These are phyloP conservation scores for Remorina albescens DNA, from an alignment of 2,797 vertebrate genomes.

Conservation along the genomic window DNA sequence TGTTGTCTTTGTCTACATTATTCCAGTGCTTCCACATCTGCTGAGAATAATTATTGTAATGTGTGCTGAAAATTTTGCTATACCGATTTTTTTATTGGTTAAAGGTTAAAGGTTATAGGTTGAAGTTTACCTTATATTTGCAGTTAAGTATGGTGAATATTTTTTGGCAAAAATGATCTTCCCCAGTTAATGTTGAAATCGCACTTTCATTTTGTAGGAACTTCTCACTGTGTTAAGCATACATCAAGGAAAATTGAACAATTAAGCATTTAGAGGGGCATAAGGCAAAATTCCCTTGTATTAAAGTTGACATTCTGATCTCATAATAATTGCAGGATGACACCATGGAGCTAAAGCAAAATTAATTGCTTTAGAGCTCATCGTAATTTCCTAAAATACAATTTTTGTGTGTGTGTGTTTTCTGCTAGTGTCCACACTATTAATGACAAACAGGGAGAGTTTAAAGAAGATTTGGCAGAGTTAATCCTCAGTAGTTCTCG, in stretches of 20 bases:
- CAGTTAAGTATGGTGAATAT: neutral
- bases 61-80: neutral
- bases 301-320: constrained; percentile 35
- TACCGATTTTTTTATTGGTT: neutral
- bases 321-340: constrained; percentile 16
- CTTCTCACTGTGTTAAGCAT: no score
- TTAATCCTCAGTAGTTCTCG: constrained; percentile 48
- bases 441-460: constrained; percentile 46
- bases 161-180: neutral
- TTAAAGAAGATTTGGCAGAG: constrained; percentile 33
- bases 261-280: neutral
- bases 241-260: neutral
- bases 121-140: neutral
- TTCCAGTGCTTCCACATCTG: constrained; percentile 16
- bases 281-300: neutral
- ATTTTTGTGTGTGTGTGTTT: constrained; percentile 30
- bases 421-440: constrained; percentile 33
- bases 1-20: constrained; percentile 35
- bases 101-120: no score
- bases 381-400: constrained; percentile 27
- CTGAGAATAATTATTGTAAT: constrained; percentile 23
- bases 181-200: neutral
- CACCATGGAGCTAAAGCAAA: constrained; percentile 8
- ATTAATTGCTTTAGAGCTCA: constrained; percentile 10
- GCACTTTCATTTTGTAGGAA: neutral